These are phyloP conservation scores for Cephus cinctus DNA, from an alignment of 1,140 invertebrate species.

Conservation along the genomic window DNA sequence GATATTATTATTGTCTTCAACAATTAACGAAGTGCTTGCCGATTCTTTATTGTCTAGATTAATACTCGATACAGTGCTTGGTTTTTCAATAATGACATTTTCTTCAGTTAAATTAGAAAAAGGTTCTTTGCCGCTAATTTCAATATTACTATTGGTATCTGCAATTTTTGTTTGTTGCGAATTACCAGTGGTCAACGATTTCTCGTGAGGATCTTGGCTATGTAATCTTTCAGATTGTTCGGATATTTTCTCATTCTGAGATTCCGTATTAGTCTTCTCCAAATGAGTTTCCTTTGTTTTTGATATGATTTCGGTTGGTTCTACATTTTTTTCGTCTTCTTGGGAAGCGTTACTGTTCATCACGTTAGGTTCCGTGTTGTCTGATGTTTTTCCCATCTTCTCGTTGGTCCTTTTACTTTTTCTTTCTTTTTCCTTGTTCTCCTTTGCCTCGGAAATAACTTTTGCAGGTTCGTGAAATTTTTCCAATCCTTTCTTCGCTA, in stretches of 20 bases:
- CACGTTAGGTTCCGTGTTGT: constrained; percentile 23
- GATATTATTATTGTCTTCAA: not conserved
- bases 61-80: not conserved
- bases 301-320: too few species aligned
- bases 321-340: too few species aligned
- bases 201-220: not conserved
- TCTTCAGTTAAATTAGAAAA: not conserved
- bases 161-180: constrained; percentile 22
- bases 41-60: not conserved
- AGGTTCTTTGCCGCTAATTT: not conserved
- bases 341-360: too few species aligned
- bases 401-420: constrained; percentile 32
- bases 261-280: too few species aligned
- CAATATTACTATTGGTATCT: constrained; percentile 37
- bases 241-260: too few species aligned
- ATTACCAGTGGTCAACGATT: not conserved
- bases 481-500: constrained; percentile 25
- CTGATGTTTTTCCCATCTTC: constrained; percentile 28
- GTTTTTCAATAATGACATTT: too few species aligned
- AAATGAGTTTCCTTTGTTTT: too few species aligned
- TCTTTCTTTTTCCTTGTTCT: constrained; percentile 27
- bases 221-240: too few species aligned
- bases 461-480: constrained; percentile 25
- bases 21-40: too few species aligned
- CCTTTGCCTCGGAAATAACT: constrained; percentile 27